A percentile compares a stretch with the other conserved stretches of the same genome.
Conservation (phyloP, 2,797 vertebrate species). For the Pteropus rufus region DNA sequence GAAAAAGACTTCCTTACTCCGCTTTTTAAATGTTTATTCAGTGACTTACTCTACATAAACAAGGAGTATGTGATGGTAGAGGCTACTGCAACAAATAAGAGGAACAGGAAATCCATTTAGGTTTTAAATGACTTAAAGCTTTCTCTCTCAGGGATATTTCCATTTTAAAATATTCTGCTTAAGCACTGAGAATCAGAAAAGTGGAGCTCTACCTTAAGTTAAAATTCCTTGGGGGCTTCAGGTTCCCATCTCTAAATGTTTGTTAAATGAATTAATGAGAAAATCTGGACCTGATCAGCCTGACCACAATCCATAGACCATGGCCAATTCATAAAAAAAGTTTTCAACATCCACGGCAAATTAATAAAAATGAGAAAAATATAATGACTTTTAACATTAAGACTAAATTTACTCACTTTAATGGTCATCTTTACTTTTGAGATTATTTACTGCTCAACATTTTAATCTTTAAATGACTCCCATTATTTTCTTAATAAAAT, state of each 20-base stretch:
- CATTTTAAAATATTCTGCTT: conserved; percentile 8
- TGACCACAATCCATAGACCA: not conserved
- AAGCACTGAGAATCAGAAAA: not conserved
- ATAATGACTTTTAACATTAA: not conserved
- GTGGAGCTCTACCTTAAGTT: not conserved
- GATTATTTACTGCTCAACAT: not conserved
- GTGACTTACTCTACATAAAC: not conserved
- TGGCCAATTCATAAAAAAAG: not conserved
- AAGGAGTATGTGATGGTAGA: not conserved
- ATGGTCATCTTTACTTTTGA: not conserved
- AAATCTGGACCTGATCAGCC: not conserved
- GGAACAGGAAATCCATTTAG: not conserved
- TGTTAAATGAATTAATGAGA: conserved; percentile 4
- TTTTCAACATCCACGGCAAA: not conserved
- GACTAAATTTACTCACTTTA: conserved; percentile 29
- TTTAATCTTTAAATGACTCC: conserved; percentile 3
- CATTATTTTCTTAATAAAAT: not conserved
- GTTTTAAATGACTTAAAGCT: not conserved
- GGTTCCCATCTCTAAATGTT: not conserved
- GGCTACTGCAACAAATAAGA: not conserved
- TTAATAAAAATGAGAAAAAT: not conserved
- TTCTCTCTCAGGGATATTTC: conserved; percentile 9
- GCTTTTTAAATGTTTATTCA: not conserved
- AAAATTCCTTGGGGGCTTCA: not conserved
- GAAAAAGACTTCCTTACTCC: not conserved